Evolutionary conservation across 2,113 vertebrate species (phyloP).

Genomic region (Protobothrops mucrosquamatus): DNA sequence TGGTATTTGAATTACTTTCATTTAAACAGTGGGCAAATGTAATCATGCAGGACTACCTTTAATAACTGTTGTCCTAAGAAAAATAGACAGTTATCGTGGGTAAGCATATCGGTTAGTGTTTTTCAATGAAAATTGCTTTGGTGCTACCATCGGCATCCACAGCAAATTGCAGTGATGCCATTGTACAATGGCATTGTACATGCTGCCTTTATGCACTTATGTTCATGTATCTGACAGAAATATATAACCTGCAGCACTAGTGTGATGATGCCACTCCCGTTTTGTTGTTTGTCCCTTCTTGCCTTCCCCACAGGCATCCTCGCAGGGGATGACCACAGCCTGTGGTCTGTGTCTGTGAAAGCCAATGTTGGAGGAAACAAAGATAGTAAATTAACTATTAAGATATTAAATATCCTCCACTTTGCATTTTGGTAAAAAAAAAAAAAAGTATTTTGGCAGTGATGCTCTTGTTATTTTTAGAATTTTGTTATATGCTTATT

Average conservation of each 20-base stretch:
- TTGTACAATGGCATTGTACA: not conserved
- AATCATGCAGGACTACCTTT: not conserved
- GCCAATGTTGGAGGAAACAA: not conserved
- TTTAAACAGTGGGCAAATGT: not conserved
- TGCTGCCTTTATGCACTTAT: not conserved
- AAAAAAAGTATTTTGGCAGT: not conserved
- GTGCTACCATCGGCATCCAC: not conserved
- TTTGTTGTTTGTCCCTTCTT: not conserved
- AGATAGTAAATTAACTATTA: not conserved
- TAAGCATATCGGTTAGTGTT: not conserved
- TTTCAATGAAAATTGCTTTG: not conserved
- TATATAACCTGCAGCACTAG: not conserved
- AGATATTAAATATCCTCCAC: not conserved
- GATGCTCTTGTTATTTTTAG: not conserved
- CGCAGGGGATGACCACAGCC: not conserved
- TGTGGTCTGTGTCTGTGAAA: not conserved
- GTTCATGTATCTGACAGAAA: not conserved
- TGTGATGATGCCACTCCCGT: not conserved
- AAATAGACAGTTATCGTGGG: not conserved
- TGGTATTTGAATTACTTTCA: not conserved
- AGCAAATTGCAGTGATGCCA: not conserved
- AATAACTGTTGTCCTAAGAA: not conserved
- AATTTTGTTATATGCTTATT: not conserved
- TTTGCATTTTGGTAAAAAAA: not conserved
- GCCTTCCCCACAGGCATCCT: not conserved